Conservation (phyloP, 2,113 vertebrate genomes). For the Macaca nemestrina region DNA sequence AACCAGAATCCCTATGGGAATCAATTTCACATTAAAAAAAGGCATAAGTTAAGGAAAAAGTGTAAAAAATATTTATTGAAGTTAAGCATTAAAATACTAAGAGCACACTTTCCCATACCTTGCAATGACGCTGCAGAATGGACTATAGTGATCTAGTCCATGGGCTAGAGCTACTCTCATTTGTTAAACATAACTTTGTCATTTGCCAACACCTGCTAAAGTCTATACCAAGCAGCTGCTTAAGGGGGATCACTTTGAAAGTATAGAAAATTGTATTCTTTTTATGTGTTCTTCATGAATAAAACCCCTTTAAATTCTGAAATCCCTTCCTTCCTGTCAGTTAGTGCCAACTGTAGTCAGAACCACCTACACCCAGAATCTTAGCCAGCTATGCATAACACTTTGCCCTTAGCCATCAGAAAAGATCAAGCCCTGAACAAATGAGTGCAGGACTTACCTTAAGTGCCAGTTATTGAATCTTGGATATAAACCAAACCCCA, state of each 20-base stretch:
- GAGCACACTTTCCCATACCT: neutral
- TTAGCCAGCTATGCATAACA: constrained; percentile 26
- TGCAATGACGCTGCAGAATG: neutral
- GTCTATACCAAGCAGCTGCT: neutral
- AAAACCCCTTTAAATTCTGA: constrained; percentile 14
- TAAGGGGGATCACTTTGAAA: neutral
- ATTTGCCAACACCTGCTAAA: neutral
- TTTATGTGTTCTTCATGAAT: constrained; percentile 16
- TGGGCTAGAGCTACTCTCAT: neutral
- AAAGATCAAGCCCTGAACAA: neutral
- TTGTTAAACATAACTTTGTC: neutral
- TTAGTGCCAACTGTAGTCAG: constrained; percentile 30
- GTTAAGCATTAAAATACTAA: neutral
- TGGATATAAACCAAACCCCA: constrained; percentile 67
- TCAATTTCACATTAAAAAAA: neutral
- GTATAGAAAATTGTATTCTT: constrained; percentile 6
- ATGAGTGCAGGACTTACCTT: neutral
- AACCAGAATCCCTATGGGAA: neutral
- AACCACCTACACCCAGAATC: constrained; percentile 50
- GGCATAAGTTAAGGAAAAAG: neutral
- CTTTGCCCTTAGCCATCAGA: neutral
- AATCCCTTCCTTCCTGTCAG: constrained; percentile 5
- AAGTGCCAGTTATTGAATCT: constrained; percentile 40
- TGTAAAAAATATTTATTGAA: constrained; percentile 15
- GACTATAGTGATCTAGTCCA: neutral